Evolutionary conservation across 2,888 invertebrate species (phyloP).

Genomic region (Shargacucullia verbasci): DNA sequence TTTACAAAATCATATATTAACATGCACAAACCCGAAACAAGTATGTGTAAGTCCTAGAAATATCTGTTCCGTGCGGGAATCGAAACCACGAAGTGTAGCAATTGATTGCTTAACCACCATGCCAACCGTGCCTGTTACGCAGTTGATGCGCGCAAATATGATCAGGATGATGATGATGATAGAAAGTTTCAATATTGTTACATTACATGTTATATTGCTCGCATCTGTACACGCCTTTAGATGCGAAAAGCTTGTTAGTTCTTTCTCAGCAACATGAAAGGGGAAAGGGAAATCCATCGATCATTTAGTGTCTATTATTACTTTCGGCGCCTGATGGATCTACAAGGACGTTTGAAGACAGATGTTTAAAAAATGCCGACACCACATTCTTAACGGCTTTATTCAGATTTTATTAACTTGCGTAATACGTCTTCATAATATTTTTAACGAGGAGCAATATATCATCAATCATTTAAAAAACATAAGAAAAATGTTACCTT

Average conservation of each 20-base stretch:
- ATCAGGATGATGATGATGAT: no score
- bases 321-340: slow-evolving; percentile 8
- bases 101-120: no score
- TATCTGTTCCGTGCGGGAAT: no score
- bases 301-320: slow-evolving; percentile 37
- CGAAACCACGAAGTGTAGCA: no score
- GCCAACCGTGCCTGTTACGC: no score
- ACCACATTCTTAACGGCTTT: not conserved
- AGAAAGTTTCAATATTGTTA: no score
- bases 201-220: no score
- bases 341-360: slow-evolving; percentile 4
- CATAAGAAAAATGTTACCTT: no score
- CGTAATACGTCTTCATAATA: not conserved
- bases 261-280: slow-evolving; percentile 19
- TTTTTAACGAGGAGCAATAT: not conserved
- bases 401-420: not conserved
- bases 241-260: slow-evolving; percentile 14
- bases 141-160: no score
- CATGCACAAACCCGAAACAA: no score
- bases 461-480: not conserved
- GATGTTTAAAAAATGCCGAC: slow-evolving; percentile 10
- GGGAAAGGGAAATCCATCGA: slow-evolving; percentile 26
- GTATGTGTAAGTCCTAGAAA: no score
- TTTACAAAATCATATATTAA: no score
- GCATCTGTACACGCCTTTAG: not conserved